Conservation (phyloP, 2,113 vertebrate genomes). For the Cyprinus carpio region DNA sequence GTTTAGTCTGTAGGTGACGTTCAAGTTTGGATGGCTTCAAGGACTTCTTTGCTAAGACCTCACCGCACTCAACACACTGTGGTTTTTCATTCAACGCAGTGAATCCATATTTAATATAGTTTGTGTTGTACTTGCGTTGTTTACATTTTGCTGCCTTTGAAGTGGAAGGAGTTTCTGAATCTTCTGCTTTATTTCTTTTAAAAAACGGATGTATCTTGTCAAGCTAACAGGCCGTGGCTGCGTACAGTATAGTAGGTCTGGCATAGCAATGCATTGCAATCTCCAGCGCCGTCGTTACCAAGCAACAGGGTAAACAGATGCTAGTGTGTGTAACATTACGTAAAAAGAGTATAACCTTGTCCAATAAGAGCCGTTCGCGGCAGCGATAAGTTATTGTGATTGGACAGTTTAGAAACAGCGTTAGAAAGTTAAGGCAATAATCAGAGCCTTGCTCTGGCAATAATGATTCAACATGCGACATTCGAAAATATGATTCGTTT, state of each 20-base stretch:
- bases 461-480: neutral
- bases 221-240: no score
- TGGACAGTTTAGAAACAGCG: neutral
- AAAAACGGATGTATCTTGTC: no score
- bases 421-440: neutral
- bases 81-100: neutral
- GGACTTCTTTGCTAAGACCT: neutral
- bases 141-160: no score
- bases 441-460: neutral
- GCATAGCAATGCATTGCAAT: no score
- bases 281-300: no score
- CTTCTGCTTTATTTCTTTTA: no score
- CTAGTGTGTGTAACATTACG: neutral
- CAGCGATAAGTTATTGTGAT: neutral
- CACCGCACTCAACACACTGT: neutral
- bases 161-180: no score
- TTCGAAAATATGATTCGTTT: neutral
- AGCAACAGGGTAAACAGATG: no score
- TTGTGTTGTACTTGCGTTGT: no score
- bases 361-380: neutral
- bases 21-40: slow-evolving; percentile 1
- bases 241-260: no score
- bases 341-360: neutral
- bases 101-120: neutral
- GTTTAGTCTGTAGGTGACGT: slow-evolving; percentile 21